Evolutionary conservation across 2,888 invertebrate genomes (phyloP), one percentile per base, ranked within the genome.

Genomic region (Melinaea menophilus): DNA sequence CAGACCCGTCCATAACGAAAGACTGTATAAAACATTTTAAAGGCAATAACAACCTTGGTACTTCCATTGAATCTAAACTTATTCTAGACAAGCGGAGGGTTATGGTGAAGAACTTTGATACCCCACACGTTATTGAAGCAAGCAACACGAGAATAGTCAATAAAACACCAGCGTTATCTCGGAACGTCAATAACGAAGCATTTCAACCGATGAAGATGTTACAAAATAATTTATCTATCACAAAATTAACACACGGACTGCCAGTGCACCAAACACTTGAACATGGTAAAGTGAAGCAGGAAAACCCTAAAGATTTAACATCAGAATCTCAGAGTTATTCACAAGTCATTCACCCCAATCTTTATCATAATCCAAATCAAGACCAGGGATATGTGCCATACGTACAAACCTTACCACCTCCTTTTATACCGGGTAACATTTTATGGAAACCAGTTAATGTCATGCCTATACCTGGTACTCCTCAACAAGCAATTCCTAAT

Each of bases 401-500:
- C 54, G 70, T 79, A 34, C 77, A 80, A 45, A 74, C 78, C 7
- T 71, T 57, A 45, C 37, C 5, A n/a, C 61, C 9, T 55, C 79
- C 81, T 1, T 77, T 74, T 57, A 59, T 79, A 1, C 63, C 79
- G 9, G 78, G 75, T 45, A 79, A 79, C 55, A 68, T 82, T 31
- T 55, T 85, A 58, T 86, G 83, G 84, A 84, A 83, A 62, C 82
- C 84, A 13, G 59, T 80, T 35, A 79, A 72, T 13, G 56, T 79
- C 11, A 67, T 78, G 63, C 61, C 78, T 46, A 56, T 64, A 34
- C 56, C 77, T n/a, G 72, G 67, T 47, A 57, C 76, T 5, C 51
- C 69, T 3, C 55, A 67, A 1, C 37, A 72, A 33, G 4, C 70
- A 12, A 71, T 63, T 31, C 71, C 64, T 47, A 47, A 56, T 33